Percentiles rank a stretch among this genome's conserved stretches.
Conservation (phyloP, 2,888 invertebrate species). For the Chironomus riparius region DNA sequence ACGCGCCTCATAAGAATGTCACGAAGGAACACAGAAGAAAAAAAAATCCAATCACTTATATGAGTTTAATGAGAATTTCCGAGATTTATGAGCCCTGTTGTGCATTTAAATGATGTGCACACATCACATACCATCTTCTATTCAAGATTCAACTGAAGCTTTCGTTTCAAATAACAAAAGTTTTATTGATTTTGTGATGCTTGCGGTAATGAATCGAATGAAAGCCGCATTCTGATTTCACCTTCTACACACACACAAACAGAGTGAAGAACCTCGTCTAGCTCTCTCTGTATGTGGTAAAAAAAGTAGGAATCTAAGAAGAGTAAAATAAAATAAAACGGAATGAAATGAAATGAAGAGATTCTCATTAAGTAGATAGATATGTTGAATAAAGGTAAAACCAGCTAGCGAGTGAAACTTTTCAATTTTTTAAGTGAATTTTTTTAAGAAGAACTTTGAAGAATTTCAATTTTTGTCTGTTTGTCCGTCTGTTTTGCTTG, state of each 20-base stretch:
- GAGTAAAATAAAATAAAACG: too few relatives aligned
- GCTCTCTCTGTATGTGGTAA: not conserved
- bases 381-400: not conserved
- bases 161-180: not conserved
- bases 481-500: too few relatives aligned
- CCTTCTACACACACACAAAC: not conserved
- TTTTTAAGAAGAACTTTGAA: too few relatives aligned
- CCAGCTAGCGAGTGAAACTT: not conserved
- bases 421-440: not conserved
- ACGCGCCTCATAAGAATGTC: not conserved
- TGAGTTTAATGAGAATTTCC: not conserved
- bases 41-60: constrained; percentile 21
- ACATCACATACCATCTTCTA: not conserved
- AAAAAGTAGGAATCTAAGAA: too few relatives aligned
- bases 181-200: constrained; percentile 24
- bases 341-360: not conserved
- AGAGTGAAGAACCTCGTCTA: not conserved
- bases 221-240: constrained; percentile 10
- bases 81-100: not conserved
- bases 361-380: not conserved
- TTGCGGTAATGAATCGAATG: constrained; percentile 15
- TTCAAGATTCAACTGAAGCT: not conserved
- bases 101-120: not conserved
- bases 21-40: not conserved
- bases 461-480: too few relatives aligned